Evolutionary conservation across 1,140 invertebrate species (phyloP).

Genomic region (Pseudomyrmex sp.): DNA sequence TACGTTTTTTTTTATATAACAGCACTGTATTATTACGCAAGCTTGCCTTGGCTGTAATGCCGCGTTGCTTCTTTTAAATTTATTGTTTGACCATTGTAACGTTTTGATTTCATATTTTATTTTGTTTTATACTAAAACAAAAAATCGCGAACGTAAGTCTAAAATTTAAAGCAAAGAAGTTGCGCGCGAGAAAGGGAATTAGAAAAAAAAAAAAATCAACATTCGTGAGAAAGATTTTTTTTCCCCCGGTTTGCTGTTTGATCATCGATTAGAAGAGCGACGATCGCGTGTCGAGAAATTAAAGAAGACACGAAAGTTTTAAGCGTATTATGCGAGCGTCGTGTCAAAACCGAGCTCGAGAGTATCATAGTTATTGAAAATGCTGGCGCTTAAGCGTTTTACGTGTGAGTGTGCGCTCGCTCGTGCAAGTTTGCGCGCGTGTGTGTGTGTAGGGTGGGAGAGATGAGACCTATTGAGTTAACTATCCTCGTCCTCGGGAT

Average conservation of each 20-base stretch:
- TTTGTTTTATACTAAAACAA: no score
- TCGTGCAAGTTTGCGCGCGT: not conserved
- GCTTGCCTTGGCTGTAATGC: not conserved
- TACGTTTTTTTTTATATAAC: not conserved
- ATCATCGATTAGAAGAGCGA: slow-evolving; percentile 2
- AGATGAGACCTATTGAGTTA: slow-evolving; percentile 67
- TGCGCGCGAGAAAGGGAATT: no score
- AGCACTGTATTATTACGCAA: no score
- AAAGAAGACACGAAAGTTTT: slow-evolving; percentile 51
- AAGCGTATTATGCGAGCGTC: slow-evolving; percentile 32
- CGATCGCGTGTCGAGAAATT: slow-evolving; percentile 17
- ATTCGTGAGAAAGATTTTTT: not conserved
- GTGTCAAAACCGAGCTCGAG: slow-evolving; percentile 28
- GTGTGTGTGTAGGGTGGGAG: not conserved
- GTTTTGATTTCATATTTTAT: not conserved
- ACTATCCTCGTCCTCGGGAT: slow-evolving; percentile 68
- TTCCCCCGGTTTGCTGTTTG: not conserved
- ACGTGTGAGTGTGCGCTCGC: not conserved
- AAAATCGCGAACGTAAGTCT: no score
- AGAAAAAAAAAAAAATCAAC: no score
- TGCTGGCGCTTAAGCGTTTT: slow-evolving; percentile 41
- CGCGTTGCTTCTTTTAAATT: not conserved
- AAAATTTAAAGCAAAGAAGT: no score
- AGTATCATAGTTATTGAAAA: slow-evolving; percentile 53
- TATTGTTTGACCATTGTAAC: not conserved